Evolutionary conservation across 2,888 invertebrate genomes (phyloP), one percentile per base, ranked within the genome.

Genomic region (Uropetala carovei): DNA sequence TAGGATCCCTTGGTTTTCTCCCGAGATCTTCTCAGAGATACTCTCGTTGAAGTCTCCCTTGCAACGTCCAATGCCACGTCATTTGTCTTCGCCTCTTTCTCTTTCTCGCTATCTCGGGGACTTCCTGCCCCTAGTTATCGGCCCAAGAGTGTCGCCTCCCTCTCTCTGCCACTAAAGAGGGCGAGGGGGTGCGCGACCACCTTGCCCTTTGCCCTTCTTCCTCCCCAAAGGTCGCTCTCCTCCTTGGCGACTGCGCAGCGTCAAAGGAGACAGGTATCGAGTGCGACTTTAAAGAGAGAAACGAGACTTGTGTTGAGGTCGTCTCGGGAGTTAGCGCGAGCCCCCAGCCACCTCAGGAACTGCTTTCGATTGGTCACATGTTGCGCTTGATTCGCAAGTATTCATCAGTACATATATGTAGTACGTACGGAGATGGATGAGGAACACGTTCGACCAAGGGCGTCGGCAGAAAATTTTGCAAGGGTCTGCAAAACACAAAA

Each of bases 61-160:
- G 43, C 43, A 5, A 43, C 43, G 14, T 27, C 75, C n/a, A 68
- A 68, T 9, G 16, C 68, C 11, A 14, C 11, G 75, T 75, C 75
- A 75, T 75, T 75, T 75, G 75, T 75, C 75, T 75, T 75, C 75
- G 22, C 75, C 75, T 75, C 75, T 75, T 75, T 75, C 75, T 27
- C n/a, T n/a, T n/a, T n/a, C 22, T 27, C 27, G 22, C 27, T 75
- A 75, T 75, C 75, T 75, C 11, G 68, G 68, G 18, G 68, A 68
- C 18, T n/a, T 18, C 22, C 22, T 18, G n/a, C 27, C 22, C 22
- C 75, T 75, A 22, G 75, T 75, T 75, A 75, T 75, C 75, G 27
- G 68, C 18, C 68, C 18, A n/a, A 22, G 68, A 22, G 9, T 10
- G 22, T 22, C 68, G 68, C 68, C 18, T 18, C 22, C n/a, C n/a